Conservation (phyloP, 2,888 invertebrate species). For the Trachelus troglodyta region DNA sequence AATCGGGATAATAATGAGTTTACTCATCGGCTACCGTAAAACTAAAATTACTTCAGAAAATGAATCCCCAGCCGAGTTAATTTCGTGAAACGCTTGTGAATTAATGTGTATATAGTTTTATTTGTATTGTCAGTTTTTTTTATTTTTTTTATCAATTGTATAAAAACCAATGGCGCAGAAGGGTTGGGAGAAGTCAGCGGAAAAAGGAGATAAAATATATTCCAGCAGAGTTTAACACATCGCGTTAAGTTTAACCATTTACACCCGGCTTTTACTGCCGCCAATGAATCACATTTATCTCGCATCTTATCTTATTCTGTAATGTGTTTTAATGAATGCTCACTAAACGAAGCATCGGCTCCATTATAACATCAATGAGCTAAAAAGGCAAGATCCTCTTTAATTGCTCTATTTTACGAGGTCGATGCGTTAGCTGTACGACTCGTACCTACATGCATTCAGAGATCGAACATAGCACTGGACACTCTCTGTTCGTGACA, state of each 20-base stretch:
- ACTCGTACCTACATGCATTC: not conserved
- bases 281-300: constrained; percentile 24
- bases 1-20: not conserved
- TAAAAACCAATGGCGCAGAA: not conserved
- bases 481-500: constrained; percentile 31
- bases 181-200: constrained; percentile 6
- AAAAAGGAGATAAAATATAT: constrained; percentile 18
- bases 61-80: not conserved
- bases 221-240: constrained; percentile 20
- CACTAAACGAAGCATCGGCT: constrained; percentile 9
- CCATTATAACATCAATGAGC: not conserved
- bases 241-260: constrained; percentile 21
- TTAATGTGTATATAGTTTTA: not conserved
- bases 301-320: constrained; percentile 16
- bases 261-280: constrained; percentile 14
- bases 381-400: not conserved
- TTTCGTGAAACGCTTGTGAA: not conserved
- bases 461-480: not conserved
- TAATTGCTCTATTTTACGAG: not conserved
- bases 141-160: not conserved
- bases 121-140: not conserved
- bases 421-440: not conserved
- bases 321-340: constrained; percentile 19
- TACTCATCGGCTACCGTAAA: not conserved
- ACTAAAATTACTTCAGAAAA: not conserved